Percentiles rank a stretch among this genome's conserved stretches.
Evolutionary conservation across 1,140 invertebrate genomes (phyloP).

Genomic region (Drosophila pseudoobscura): DNA sequence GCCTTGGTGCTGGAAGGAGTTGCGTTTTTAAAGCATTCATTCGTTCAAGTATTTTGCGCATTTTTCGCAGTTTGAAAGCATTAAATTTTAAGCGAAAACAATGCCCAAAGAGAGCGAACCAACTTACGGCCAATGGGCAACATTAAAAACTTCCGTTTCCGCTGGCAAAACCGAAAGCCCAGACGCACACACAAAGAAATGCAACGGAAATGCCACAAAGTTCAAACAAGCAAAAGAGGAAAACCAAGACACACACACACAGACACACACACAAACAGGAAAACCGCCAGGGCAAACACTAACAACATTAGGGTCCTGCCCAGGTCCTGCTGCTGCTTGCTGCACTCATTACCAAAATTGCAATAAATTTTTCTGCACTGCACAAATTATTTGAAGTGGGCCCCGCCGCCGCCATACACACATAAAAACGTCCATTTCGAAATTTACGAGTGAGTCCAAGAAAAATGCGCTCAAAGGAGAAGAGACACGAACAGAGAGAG

Average conservation of each 20-base stretch:
- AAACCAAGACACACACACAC: conserved; percentile 26
- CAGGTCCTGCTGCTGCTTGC: conserved; percentile 7
- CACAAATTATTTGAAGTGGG: conserved; percentile 76
- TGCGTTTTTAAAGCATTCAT: conserved; percentile 53
- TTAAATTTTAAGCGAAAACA: conserved; percentile 74
- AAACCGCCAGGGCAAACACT: conserved; percentile 72
- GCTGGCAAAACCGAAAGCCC: conserved; percentile 31
- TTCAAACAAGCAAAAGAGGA: conserved; percentile 60
- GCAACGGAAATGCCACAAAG: conserved; percentile 79
- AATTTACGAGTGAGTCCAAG: conserved; percentile 71
- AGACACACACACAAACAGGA: conserved; percentile 60
- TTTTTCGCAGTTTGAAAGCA: conserved; percentile 49
- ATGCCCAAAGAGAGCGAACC: conserved; percentile 36
- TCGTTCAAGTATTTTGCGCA: conserved; percentile 38
- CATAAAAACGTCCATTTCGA: conserved; percentile 73
- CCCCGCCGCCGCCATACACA: conserved; percentile 66
- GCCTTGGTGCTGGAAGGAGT: background rate
- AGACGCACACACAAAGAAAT: conserved; percentile 63
- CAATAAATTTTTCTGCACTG: conserved; percentile 77
- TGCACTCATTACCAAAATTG: conserved; percentile 79
- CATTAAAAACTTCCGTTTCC: conserved; percentile 81
- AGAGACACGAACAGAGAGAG: background rate
- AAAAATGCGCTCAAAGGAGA: conserved; percentile 40
- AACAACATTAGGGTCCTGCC: conserved; percentile 67
- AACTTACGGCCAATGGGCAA: conserved; percentile 71